Percentiles rank a stretch among this genome's conserved stretches.
Conservation (phyloP, 2,113 vertebrate genomes). For the Numenius arquata region DNA sequence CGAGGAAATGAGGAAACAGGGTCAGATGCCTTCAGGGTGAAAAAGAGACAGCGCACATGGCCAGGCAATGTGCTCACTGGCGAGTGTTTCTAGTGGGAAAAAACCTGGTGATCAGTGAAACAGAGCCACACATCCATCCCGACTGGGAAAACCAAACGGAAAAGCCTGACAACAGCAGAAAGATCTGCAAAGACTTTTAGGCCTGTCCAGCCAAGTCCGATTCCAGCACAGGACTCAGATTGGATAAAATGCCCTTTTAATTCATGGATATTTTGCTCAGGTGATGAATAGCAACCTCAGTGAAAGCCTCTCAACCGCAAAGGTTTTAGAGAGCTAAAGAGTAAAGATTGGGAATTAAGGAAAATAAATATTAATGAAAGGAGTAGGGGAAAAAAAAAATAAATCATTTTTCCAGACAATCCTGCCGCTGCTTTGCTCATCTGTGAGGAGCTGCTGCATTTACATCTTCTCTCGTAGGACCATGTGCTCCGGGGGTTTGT, state of each 20-base stretch:
- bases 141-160: neutral
- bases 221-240: neutral
- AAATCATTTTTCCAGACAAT: neutral
- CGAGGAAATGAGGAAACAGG: neutral
- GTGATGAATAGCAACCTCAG: neutral
- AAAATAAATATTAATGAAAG: constrained; percentile 36
- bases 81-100: neutral
- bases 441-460: accelerated
- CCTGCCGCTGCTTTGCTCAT: neutral
- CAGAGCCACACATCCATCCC: neutral
- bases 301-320: neutral
- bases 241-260: neutral
- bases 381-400: neutral
- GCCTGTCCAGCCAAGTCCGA: neutral
- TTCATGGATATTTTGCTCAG: neutral
- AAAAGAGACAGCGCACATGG: neutral
- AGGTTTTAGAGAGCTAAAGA: constrained; percentile 8
- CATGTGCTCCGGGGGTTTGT: accelerated
- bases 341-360: constrained; percentile 9
- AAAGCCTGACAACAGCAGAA: neutral
- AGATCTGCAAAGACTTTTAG: neutral
- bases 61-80: accelerated
- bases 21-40: neutral
- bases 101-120: neutral
- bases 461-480: neutral